Conservation (phyloP, 2,797 vertebrate genomes). For the Catharus ustulatus region DNA sequence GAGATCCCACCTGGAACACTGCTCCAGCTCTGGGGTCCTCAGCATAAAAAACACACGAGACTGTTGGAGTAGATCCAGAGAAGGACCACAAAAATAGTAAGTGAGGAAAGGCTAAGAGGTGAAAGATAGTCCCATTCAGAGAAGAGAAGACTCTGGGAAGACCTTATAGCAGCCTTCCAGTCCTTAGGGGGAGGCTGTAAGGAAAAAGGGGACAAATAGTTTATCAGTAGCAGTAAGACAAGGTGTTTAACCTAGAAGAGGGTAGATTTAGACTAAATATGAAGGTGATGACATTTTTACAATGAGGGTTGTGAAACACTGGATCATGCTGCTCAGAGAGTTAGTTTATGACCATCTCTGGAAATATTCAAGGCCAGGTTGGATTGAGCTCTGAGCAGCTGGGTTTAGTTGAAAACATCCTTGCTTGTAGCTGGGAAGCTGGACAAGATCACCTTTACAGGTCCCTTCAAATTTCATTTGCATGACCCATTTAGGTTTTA, state of each 20-base stretch:
- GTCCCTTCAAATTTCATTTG: neutral
- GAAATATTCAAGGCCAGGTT: neutral
- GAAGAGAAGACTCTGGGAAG: neutral
- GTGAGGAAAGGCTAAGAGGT: neutral
- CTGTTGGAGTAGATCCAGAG: neutral
- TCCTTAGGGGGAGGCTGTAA: neutral
- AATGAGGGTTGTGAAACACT: fast-evolving
- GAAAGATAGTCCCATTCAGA: fast-evolving
- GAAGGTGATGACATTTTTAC: neutral
- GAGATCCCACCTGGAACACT: fast-evolving
- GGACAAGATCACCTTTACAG: neutral
- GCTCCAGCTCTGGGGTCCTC: neutral
- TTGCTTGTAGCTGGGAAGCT: neutral
- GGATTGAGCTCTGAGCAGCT: neutral
- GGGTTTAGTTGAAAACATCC: neutral
- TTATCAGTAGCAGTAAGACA: fast-evolving
- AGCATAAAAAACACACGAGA: neutral
- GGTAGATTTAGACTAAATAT: neutral
- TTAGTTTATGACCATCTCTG: fast-evolving
- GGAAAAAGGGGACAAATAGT: neutral
- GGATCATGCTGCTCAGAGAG: neutral
- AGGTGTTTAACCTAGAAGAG: neutral
- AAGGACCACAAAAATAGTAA: neutral
- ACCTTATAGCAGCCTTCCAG: neutral
- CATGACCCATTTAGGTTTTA: neutral